phyloP scores from a whole-genome alignment of 2,113 vertebrate genomes.

The Crotalus horridus region DNA sequence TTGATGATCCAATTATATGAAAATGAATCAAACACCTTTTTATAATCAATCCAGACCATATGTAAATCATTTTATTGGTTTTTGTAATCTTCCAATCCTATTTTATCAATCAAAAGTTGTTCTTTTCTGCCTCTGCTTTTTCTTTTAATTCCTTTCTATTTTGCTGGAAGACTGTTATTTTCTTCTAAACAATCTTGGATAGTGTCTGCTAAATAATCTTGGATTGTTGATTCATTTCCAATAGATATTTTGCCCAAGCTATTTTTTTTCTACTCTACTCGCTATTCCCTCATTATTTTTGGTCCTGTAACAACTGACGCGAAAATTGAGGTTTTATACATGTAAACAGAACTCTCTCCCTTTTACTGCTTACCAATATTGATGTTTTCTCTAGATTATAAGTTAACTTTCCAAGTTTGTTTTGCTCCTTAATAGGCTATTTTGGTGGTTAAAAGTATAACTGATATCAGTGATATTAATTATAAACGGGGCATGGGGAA shows the following conservation, averaged over 20 bases:
- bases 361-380: not conserved
- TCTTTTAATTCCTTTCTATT: not conserved
- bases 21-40: not conserved
- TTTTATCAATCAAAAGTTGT: not conserved
- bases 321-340: not conserved
- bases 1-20: not conserved
- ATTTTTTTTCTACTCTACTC: not conserved
- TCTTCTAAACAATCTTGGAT: not conserved
- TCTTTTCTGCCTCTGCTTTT: not conserved
- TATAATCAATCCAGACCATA: not conserved
- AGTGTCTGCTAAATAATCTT: not conserved
- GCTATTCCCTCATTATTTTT: not conserved
- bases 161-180: not conserved
- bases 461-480: not conserved
- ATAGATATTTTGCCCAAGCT: not conserved
- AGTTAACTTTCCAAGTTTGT: not conserved
- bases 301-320: not conserved
- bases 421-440: not conserved
- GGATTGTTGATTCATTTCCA: not conserved
- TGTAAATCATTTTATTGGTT: not conserved
- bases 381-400: not conserved
- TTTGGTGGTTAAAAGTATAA: not conserved
- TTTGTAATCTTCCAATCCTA: not conserved
- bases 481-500: not conserved
- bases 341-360: not conserved